Conservation (phyloP, 2,797 vertebrate species). For the Acanthiza pusilla region DNA sequence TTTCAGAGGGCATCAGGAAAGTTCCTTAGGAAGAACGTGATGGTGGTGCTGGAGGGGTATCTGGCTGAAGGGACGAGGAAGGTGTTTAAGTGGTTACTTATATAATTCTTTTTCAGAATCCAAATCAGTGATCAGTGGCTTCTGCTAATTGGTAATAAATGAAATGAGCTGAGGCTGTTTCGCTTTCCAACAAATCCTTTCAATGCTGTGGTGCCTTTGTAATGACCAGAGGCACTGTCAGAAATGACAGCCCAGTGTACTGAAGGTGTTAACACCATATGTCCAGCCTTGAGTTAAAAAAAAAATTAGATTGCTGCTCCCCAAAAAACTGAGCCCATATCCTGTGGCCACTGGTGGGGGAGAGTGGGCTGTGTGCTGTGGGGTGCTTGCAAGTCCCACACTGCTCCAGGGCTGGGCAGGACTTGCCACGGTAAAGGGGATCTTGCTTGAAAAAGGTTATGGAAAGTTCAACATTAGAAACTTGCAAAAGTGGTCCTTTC, state of each 20-base stretch:
- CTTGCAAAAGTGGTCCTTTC: neutral
- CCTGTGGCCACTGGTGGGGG: accelerated
- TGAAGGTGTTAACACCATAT: neutral
- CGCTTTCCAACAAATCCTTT: neutral
- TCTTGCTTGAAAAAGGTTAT: neutral
- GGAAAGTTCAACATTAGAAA: neutral
- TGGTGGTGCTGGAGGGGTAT: neutral
- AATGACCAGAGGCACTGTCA: neutral
- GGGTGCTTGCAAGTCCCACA: neutral
- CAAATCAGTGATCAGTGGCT: neutral
- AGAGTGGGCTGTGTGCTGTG: neutral
- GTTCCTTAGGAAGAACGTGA: neutral
- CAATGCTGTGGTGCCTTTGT: neutral
- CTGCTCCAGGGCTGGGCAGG: neutral
- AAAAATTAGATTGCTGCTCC: neutral
- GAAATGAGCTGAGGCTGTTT: neutral
- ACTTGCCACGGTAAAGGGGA: neutral
- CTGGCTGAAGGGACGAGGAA: neutral
- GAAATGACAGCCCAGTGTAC: neutral
- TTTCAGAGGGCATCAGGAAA: neutral
- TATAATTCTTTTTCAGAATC: neutral
- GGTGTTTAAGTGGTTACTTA: neutral
- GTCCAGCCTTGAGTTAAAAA: neutral
- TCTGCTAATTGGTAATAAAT: neutral
- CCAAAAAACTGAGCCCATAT: accelerated